Base-by-base conservation (phyloP, 2,113 vertebrate genomes). In the Sorex fumeus region DNA sequence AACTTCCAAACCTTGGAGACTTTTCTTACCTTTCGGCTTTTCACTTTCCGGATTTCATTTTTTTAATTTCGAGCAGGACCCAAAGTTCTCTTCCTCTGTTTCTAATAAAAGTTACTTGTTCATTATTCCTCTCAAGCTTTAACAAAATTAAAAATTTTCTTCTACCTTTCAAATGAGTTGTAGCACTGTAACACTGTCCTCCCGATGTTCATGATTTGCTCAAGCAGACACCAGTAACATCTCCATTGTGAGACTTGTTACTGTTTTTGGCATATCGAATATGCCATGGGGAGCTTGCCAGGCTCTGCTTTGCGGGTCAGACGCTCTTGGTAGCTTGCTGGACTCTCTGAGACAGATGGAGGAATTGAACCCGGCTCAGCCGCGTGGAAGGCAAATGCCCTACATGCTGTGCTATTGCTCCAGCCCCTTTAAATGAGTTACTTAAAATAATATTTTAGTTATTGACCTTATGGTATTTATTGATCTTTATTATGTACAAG, bases 11-110 rank as follows among this genome's bases (percentile, higher is more conserved):
- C 40, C 47, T 87, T 87, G 16, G 82, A 70, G 28, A 30, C 53
- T 79, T 91, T 90, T 92, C 21, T 87, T 88, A 74, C 67, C 40
- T 89, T 77, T 86, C 77, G 78, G 27, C 47, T 91, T 94, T 81
- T 87, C 69, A 84, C 47, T 91, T 94, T 81, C 84, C 69, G 81
- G 16, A 83, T 93, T 95, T 96, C 50, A 94, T 91, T 90, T 70
- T 85, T 95, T 94, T 90, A n/a, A n/a, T n/a, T 40, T 40, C 7
- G 62, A 84, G 60, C 25, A 85, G 94, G 82, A 82, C 32, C 62
- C 53, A 77, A 88, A 95, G 74, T 32, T 78, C 45, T 93, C 88
- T 71, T 88, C 23, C 23, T 71, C 9, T 9, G 66, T 94, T 94
- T 53, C 11, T 88, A 79, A 88, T 95, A 90, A 93, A 95, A 95